Evolutionary conservation across 2,888 invertebrate genomes (phyloP).

Genomic region (Caenorhabditis angaria): DNA sequence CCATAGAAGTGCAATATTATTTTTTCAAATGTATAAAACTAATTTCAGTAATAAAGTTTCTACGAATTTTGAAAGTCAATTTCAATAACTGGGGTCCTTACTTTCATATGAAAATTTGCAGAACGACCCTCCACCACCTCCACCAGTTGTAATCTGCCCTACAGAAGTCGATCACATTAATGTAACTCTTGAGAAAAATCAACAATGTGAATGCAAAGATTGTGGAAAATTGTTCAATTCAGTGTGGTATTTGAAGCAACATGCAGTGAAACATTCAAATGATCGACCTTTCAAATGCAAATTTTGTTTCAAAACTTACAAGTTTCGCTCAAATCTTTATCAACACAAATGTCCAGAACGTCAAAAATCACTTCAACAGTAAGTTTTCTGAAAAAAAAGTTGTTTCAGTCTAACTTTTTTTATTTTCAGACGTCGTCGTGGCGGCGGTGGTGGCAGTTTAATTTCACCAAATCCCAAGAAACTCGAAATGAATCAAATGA

Average conservation of each 20-base stretch:
- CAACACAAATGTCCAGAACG: conserved; percentile 72
- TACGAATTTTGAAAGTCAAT: no score
- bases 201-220: conserved; percentile 71
- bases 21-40: no score
- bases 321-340: conserved; percentile 72
- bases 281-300: conserved; percentile 72
- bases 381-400: no score
- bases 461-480: conserved; percentile 11
- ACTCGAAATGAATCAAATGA: conserved; percentile 36
- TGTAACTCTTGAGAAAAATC: conserved; percentile 70
- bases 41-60: no score
- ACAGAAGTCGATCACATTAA: conserved; percentile 69
- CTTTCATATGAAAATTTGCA: conserved; percentile 19
- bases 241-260: conserved; percentile 72
- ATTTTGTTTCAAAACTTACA: conserved; percentile 72
- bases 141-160: conserved; percentile 70
- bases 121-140: conserved; percentile 63
- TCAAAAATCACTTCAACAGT: conserved; percentile 54
- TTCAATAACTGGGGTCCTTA: no score
- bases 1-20: no score
- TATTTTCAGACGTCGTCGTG: conserved; percentile 23
- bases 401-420: no score
- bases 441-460: conserved; percentile 21
- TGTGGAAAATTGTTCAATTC: conserved; percentile 71
- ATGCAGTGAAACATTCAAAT: conserved; percentile 71